Base-by-base conservation (phyloP, 2,797 vertebrate genomes). In the Labroides dimidiatus region DNA sequence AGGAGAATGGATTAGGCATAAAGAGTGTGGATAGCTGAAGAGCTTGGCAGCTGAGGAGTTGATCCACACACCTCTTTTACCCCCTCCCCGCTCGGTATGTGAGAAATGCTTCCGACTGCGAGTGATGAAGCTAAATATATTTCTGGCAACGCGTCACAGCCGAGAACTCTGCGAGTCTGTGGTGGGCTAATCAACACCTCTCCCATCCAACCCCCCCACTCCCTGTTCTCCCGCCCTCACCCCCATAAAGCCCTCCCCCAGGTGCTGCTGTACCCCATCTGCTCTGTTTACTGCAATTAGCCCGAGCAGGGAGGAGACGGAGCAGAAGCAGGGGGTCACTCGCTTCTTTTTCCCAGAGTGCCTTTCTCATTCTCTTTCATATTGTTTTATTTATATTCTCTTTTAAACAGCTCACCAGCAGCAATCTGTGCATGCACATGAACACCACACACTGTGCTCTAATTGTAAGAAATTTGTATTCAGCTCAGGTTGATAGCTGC, bases 251-350 rank as follows among this genome's bases (percentile, higher is more conserved):
- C 75, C 51, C 72, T 86, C 77, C 75, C 82, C 66, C 21, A 76
- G 74, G 78, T 91, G 78, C 77, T 43, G 45, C 78, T 47, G 77
- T 73, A 78, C 71, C 90, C 90, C 89, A 92, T 93, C 91, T 92
- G 91, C 78, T 89, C 71, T 84, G 72, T 85, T 90, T 87, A 84
- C 75, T 78, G 75, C 84, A 87, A 91, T 91, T 89, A 92, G 79
- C 76, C 72, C 69, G 77, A 77, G 62, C 49, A 52, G 77, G 77
- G 77, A 82, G 80, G 71, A 88, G 73, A 52, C 21, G 67, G 44
- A 20, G 58, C 49, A 61, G 59, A 68, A 52, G 74, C 41, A 45
- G 57, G 75, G 70, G 70, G 52, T 81, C 77, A 63, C 55, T 51
- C 19, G 10, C 43, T 77, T 19, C 45, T 55, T 75, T 33, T 65